Conservation (phyloP, 2,888 invertebrate genomes). For the Aporophyla nigra region DNA sequence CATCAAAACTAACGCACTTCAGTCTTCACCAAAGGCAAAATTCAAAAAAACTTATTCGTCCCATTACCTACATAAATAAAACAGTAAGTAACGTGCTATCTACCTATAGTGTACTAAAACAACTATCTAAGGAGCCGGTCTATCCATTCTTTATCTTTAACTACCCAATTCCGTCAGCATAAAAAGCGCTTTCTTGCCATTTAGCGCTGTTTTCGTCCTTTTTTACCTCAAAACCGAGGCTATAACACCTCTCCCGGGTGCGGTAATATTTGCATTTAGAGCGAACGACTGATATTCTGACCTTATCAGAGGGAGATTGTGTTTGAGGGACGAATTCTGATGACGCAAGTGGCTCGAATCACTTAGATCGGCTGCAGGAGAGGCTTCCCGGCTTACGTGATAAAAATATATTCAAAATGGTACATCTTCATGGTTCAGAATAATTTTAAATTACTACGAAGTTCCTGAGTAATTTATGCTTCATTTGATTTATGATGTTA, state of each 20-base stretch:
- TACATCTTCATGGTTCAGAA: constrained; percentile 28
- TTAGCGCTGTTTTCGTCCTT: constrained; percentile 88
- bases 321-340: constrained; percentile 86
- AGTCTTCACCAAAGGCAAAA: constrained; percentile 35
- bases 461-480: constrained; percentile 50
- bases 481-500: constrained; percentile 56
- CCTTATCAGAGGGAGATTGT: constrained; percentile 89
- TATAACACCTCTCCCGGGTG: constrained; percentile 89
- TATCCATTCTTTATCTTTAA: constrained; percentile 88
- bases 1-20: constrained; percentile 54
- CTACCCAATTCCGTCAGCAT: constrained; percentile 86
- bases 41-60: constrained; percentile 55
- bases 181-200: constrained; percentile 88
- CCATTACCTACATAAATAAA: constrained; percentile 66
- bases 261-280: constrained; percentile 91
- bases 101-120: constrained; percentile 70
- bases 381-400: constrained; percentile 70
- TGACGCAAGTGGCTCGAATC: constrained; percentile 80
- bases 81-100: constrained; percentile 65
- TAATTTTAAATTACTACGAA: constrained; percentile 46
- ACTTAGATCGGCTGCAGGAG: constrained; percentile 69
- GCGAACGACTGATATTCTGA: constrained; percentile 89
- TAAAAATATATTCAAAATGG: constrained; percentile 67
- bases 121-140: constrained; percentile 79
- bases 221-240: constrained; percentile 88